Percentiles rank a stretch among this genome's conserved stretches.
Conservation (phyloP, 1,140 invertebrate genomes). For the Heliconius nattereri region DNA sequence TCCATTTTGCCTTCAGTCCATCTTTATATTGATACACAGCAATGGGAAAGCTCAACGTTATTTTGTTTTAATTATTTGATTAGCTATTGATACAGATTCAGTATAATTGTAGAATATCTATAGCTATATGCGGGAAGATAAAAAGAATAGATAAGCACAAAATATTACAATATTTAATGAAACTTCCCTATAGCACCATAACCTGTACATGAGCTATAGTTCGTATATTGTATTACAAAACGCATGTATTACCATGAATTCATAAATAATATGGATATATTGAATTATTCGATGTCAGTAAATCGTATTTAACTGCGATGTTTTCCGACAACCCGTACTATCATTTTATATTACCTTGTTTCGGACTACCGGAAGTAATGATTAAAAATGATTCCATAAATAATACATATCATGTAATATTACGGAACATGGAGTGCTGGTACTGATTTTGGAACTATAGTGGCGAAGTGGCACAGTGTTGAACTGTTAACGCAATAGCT, state of each 20-base stretch:
- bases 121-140: too few relatives aligned
- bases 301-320: constrained; percentile 8
- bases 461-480: too few relatives aligned
- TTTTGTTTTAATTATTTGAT: too few relatives aligned
- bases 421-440: neutral
- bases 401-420: neutral
- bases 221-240: neutral
- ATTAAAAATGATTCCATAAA: neutral
- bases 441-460: neutral
- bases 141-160: too few relatives aligned
- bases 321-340: constrained; percentile 4
- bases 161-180: too few relatives aligned
- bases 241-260: neutral
- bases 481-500: too few relatives aligned
- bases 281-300: constrained; percentile 4
- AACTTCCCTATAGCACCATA: neutral
- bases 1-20: too few relatives aligned
- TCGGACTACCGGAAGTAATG: neutral
- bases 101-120: too few relatives aligned
- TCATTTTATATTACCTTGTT: neutral
- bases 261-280: constrained; percentile 7
- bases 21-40: too few relatives aligned
- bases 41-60: too few relatives aligned
- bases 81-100: too few relatives aligned
- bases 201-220: neutral